Base-by-base conservation (phyloP, 2,113 vertebrate species). In the Steatornis caripensis region DNA sequence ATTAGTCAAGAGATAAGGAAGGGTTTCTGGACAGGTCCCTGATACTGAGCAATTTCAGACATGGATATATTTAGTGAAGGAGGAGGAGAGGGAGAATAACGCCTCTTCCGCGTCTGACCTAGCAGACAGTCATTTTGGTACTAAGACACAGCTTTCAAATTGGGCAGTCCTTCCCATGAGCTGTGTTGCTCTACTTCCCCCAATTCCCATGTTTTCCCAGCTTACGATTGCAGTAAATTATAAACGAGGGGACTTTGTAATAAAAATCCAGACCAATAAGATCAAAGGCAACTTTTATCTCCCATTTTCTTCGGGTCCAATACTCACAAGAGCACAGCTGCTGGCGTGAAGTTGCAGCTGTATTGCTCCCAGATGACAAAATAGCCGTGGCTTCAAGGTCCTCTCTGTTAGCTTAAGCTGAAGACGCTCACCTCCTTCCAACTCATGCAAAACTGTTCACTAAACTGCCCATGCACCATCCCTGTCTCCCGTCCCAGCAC, bases 201-300 rank as follows among this genome's bases (percentile, higher is more conserved):
- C 54, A 27, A 0, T 65, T 76, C 84, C 57, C 43, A 60, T 45
- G 74, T 34, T 85, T 92, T 23, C 34, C 61, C 70, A 61, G 23
- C 32, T 54, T 45, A 55, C 5, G 6, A 22, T 8, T 69, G 81
- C 69, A 72, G 39, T 91, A 72, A 92, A 90, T 91, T 79, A 78
- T 76, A 64, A 76, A 64, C 0, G 2, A 15, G 69, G 57, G 43
- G 76, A 27, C 93, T 81, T 70, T 75, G 84, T 74, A 89, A 65
- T 69, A 79, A 93, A 91, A 84, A 0, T 16, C 3, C 48, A 30
- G 37, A 49, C 70, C 87, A 76, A 23, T n/a, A 85, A 89, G 86
- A 95, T 96, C 93, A 97, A 97, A 97, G 81, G 57, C 69, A 60
- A 55, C 90, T 92, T 97, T 95, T 86, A 92, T 90, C 92, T 94